Conservation (phyloP, 2,113 vertebrate species). For the Gambusia affinis region DNA sequence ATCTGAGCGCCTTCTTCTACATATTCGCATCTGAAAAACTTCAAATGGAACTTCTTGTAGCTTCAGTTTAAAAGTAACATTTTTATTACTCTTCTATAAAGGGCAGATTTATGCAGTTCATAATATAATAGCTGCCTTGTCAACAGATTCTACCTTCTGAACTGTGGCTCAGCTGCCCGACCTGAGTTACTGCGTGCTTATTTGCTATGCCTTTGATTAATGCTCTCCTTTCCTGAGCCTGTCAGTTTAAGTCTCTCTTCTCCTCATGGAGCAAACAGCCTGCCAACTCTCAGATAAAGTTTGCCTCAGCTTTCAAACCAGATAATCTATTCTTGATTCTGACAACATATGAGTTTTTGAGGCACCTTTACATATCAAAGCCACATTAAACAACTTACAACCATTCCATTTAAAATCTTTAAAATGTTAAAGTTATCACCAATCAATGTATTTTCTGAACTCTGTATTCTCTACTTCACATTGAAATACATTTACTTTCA, state of each 20-base stretch:
- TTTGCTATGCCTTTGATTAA: no score
- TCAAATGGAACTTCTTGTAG: not conserved
- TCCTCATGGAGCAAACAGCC: not conserved
- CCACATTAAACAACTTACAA: conserved; percentile 1
- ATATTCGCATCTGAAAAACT: not conserved
- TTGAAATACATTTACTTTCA: not conserved
- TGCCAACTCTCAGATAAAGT: no score
- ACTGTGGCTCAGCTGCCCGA: no score
- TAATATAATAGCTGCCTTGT: not conserved
- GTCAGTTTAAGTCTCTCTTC: no score
- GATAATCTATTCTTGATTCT: not conserved
- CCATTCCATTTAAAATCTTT: not conserved
- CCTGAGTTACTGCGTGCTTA: no score
- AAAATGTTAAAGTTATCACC: not conserved
- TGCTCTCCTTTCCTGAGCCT: no score
- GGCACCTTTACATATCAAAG: conserved; percentile 18
- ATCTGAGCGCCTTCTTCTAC: not conserved
- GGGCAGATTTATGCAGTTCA: not conserved
- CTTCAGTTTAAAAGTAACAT: not conserved
- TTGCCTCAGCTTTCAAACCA: not conserved
- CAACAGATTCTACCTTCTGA: no score
- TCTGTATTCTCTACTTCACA: not conserved
- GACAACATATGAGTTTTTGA: conserved; percentile 8
- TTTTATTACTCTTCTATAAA: not conserved
- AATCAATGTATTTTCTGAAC: no score